Evolutionary conservation across 2,797 vertebrate genomes (phyloP), one percentile per base, ranked within the genome.

Genomic region (Diplodus sargus): DNA sequence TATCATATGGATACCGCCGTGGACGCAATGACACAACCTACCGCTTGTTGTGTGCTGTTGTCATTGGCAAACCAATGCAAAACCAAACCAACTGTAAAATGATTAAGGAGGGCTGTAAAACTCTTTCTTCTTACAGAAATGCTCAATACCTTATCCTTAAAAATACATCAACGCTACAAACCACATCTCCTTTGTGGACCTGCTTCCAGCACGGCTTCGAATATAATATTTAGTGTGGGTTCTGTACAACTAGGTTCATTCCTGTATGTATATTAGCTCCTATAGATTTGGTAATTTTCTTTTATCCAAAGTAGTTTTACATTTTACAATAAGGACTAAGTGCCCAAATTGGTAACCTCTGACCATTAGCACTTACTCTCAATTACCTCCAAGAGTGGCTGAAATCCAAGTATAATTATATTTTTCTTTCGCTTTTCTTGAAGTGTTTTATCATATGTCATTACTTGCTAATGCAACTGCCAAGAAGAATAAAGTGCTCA

Each of bases 201-300:
- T 43, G 60, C 17, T 47, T 13, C n/a, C 6, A 64, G 34, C 9
- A 64, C 39, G 4, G 1, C 16, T 49, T 57, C 8, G 8, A 16
- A 20, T 49, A 58, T n/a, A 48, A 16, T 25, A 22, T 49, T 3
- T 51, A 59, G 7, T 45, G 25, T 9, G 63, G 6, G 16, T 45
- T 5, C 23, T 63, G 17, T 22, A 15, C 22, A 52, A 23, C 3
- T 57, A n/a, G 28, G 58, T n/a, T 49, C 8, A 34, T 65, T 62
- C 7, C 9, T 39, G 39, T 39, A 56, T 28, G 15, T 51, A 25
- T 30, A 8, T 14, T 7, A 16, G 39, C 39, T 53, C 61, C 22
- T 63, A n/a, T 77, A n/a, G 42, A 47, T 45, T 57, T 47, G 42
- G 16, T 51, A 13, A 51, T 45, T 47, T 52, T 65, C 25, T 34